Evolutionary conservation across 2,888 invertebrate genomes (phyloP), one percentile per base, ranked within the genome.

Genomic region (Byasa hedistus): DNA sequence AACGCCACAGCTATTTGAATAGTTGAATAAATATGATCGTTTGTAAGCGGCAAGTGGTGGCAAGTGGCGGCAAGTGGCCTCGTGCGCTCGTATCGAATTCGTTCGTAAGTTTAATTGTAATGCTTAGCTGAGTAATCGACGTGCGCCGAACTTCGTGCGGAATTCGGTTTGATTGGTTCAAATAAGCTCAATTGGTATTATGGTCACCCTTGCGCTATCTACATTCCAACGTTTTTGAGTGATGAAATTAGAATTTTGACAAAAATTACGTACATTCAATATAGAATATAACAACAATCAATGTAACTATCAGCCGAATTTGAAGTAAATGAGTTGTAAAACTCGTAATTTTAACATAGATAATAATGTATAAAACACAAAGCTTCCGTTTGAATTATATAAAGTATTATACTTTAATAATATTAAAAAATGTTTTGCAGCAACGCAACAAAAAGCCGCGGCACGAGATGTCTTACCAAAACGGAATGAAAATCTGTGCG

Each of bases 111-210:
- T 76, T 76, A 82, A 81, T 80, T 78, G 78, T 78, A 79, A 79
- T 72, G 82, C 71, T 74, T 75, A 73, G 72, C 76, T 83, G 80
- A 82, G 78, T 82, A 83, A 84, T 78, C 76, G 75, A 70, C 71
- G 70, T 68, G 72, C 72, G 73, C 74, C 76, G 76, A 78, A 78
- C 75, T 76, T 73, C 74, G 74, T 66, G 73, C 80, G 77, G 82
- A 83, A 84, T 61, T 83, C 73, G 68, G 75, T 78, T 77, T 85
- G 83, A 87, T 86, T 87, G 83, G 80, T 76, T 71, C 70, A 74
- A 85, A 85, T 77, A 72, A 83, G 82, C 83, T 83, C 80, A 87
- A 87, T 86, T 87, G 80, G 71, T 77, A 72, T 76, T 81, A 79
- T 73, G 74, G 73, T 70, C 74, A 73, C 74, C 69, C 72, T 76